Evolutionary conservation across 2,797 vertebrate genomes (phyloP), one percentile per base, ranked within the genome.

Genomic region (Mus caroli): DNA sequence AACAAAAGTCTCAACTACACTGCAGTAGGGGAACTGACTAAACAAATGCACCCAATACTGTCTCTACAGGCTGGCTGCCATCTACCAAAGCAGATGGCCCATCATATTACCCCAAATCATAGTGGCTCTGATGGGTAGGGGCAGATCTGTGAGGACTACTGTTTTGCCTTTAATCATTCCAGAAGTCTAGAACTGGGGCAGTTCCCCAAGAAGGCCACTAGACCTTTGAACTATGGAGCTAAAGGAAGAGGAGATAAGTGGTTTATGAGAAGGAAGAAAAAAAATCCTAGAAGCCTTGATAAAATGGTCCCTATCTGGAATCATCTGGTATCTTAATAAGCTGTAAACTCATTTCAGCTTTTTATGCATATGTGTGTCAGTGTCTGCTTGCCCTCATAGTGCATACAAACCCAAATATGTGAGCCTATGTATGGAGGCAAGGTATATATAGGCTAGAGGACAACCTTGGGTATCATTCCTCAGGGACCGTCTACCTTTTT

Each of bases 11-110:
- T 76, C 69, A 89, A 40, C 79, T 89, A 69, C 78, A 75, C 62
- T 77, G 83, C 24, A 28, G 0, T 50, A 58, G 67, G 50, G 54
- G 24, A 86, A 77, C 6, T 50, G 83, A 71, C 37, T 9, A 82
- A 92, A 88, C 87, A 96, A 58, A 80, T 79, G 64, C 0, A 19
- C 71, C n/a, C 58, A 75, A 11, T 91, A 79, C 79, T 77, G 86
- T 94, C 76, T 89, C 75, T 60, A 69, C 46, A 78, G 87, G 71
- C 75, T 28, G 67, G 28, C 90, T 92, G 84, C 85, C 90, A 87
- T 96, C 78, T 88, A 94, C 84, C 46, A 84, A 91, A 89, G 87
- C 95, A 96, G 96, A 58, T 94, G 88, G 60, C 78, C 90, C 84
- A 78, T 69, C 83, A 40, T 7, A 12, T 7, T 24, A 54, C 46